Conservation (phyloP, 2,888 invertebrate genomes). For the Physocephala rufipes region DNA sequence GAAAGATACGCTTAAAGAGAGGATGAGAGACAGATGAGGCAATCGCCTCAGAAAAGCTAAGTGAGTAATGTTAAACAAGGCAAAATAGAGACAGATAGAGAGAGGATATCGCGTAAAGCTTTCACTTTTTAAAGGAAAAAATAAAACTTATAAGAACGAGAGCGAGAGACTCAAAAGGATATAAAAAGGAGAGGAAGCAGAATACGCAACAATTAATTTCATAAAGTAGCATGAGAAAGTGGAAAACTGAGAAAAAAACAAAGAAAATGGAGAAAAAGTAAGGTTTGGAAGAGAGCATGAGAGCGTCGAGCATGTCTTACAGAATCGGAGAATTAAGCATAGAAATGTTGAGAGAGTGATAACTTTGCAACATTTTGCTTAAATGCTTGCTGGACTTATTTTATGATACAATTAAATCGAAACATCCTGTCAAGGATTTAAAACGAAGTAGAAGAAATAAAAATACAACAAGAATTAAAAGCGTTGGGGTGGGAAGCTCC, state of each 20-base stretch:
- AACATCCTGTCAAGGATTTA: not conserved
- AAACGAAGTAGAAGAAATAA: not conserved
- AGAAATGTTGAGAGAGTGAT: slow-evolving; percentile 1
- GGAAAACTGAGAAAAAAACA: not conserved
- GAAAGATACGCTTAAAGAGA: too few species aligned
- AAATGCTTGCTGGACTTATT: slow-evolving; percentile 38
- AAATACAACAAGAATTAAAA: not conserved
- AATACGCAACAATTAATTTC: too few species aligned
- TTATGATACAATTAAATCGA: not conserved
- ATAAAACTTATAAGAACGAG: too few species aligned
- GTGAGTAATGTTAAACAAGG: not conserved
- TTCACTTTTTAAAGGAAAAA: too few species aligned
- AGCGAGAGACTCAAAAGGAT: too few species aligned
- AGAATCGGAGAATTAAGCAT: too few species aligned
- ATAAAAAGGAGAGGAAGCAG: too few species aligned
- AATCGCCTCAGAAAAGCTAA: too few species aligned
- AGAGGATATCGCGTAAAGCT: too few species aligned
- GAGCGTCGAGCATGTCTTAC: not conserved
- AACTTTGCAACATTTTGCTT: slow-evolving; percentile 38
- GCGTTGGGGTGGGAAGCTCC: too few species aligned
- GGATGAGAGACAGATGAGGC: too few species aligned
- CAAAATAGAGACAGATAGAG: too few species aligned
- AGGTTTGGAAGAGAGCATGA: not conserved
- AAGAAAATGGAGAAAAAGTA: slow-evolving; percentile 9
- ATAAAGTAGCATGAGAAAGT: not conserved